Evolutionary conservation across 1,140 invertebrate genomes (phyloP).

Genomic region (Aphelenchoides avenae): DNA sequence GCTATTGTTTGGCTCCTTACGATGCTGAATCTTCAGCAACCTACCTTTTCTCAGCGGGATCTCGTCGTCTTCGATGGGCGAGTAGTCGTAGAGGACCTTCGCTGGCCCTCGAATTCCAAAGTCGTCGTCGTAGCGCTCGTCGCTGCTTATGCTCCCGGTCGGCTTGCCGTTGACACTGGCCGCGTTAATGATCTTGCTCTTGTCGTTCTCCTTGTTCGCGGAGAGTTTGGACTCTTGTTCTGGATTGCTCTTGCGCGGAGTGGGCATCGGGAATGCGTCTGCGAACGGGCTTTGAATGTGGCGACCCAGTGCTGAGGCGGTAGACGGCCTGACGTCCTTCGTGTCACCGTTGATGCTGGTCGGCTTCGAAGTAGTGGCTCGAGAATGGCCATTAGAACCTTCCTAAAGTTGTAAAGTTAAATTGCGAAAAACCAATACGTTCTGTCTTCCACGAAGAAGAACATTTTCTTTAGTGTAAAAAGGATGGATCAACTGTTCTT

Average conservation of each 20-base stretch:
- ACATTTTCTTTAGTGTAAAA: no score
- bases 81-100: slow-evolving; percentile 53
- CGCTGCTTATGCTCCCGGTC: neutral
- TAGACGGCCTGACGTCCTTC: no score
- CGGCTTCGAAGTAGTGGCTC: no score
- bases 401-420: no score
- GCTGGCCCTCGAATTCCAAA: neutral
- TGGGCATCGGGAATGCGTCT: slow-evolving; percentile 26
- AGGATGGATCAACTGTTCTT: no score
- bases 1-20: neutral
- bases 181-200: neutral
- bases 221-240: neutral
- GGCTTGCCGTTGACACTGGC: neutral
- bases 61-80: slow-evolving; percentile 49
- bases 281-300: no score
- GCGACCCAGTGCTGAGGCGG: no score
- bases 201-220: slow-evolving; percentile 1
- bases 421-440: no score
- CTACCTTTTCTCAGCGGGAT: slow-evolving; percentile 50
- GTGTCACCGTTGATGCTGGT: no score
- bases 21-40: neutral
- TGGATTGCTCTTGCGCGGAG: slow-evolving; percentile 1
- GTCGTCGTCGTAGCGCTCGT: slow-evolving; percentile 20
- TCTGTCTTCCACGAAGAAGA: no score
- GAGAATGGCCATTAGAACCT: no score